A percentile compares a stretch with the other conserved stretches of the same genome.
phyloP scores from a whole-genome alignment of 2,113 vertebrate species.

The Setophaga petechia region DNA sequence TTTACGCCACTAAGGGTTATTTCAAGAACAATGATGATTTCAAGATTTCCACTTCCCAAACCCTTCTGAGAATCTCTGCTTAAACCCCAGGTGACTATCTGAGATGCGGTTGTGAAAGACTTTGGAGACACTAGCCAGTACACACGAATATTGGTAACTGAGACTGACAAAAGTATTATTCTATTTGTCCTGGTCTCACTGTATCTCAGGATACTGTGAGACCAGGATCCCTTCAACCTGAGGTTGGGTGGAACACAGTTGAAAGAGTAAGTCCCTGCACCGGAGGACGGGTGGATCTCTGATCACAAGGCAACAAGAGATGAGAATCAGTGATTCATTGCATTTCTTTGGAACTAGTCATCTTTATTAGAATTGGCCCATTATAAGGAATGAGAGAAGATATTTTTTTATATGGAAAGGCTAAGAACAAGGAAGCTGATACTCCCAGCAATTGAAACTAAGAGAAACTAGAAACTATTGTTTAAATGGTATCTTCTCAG shows the following conservation, averaged over 20 bases:
- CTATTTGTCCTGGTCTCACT: neutral
- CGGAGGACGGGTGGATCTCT: accelerated
- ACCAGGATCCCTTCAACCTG: neutral
- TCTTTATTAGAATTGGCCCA: neutral
- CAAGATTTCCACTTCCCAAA: neutral
- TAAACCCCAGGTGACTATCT: neutral
- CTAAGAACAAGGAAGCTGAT: neutral
- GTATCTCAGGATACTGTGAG: neutral
- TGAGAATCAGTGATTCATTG: neutral
- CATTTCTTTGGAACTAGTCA: neutral
- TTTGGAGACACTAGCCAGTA: neutral
- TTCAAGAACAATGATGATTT: neutral
- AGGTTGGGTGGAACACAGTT: accelerated
- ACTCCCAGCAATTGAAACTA: neutral
- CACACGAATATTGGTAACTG: neutral
- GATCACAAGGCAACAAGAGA: neutral
- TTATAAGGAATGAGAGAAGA: neutral
- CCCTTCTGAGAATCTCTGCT: neutral
- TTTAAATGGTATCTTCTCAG: neutral
- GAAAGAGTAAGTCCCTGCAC: neutral
- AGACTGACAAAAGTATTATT: neutral
- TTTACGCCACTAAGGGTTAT: neutral
- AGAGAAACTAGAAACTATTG: neutral
- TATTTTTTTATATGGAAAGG: neutral
- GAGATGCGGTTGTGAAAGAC: neutral